A percentile compares a stretch with the other conserved stretches of the same genome.
phyloP scores from a whole-genome alignment of 2,797 vertebrate genomes.

The Orientallactaga sibirica region DNA sequence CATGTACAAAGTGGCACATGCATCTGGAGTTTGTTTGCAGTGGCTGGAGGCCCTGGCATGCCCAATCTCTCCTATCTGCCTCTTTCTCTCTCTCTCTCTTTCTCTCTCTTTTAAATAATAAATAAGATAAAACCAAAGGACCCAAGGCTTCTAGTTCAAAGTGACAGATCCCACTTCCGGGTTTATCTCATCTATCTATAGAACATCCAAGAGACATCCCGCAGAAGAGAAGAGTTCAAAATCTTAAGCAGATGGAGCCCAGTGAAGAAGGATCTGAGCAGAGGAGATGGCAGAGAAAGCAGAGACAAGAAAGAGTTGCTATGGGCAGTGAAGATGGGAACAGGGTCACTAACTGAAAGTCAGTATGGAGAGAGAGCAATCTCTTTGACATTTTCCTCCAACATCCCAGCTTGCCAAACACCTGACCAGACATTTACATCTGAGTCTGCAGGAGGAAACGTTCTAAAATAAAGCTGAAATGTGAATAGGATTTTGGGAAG shows the following conservation, averaged over 20 bases:
- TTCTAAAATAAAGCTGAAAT: constrained; percentile 55
- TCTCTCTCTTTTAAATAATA: no score
- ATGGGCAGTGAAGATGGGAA: background rate
- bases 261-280: background rate
- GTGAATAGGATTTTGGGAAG: background rate
- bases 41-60: no score
- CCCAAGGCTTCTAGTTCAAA: background rate
- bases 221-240: constrained; percentile 33
- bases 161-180: background rate
- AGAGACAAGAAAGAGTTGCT: background rate
- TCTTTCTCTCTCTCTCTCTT: no score
- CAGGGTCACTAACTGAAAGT: background rate
- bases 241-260: constrained; percentile 16
- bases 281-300: background rate
- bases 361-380: background rate
- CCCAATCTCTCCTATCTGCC: no score
- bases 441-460: background rate
- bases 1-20: no score
- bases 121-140: background rate
- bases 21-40: no score
- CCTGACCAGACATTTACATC: background rate
- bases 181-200: constrained; percentile 48
- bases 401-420: background rate
- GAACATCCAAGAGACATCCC: constrained; percentile 14
- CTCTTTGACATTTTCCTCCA: background rate